A percentile compares a stretch with the other conserved stretches of the same genome.
Evolutionary conservation across 2,797 vertebrate genomes (phyloP).

Genomic region (Luscinia luscinia): DNA sequence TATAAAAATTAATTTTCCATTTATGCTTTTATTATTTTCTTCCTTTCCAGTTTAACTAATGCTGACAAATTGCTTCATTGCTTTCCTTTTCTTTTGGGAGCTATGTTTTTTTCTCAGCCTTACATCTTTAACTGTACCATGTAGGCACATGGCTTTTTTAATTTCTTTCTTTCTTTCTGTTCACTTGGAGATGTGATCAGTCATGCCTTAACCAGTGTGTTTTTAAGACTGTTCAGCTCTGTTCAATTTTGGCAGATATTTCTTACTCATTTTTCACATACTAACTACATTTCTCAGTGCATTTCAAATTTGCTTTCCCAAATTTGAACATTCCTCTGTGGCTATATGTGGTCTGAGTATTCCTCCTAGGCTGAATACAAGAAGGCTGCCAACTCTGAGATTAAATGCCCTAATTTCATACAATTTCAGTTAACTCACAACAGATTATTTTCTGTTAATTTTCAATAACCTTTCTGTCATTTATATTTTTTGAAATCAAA

Average conservation of each 20-base stretch:
- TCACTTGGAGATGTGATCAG: constrained; percentile 27
- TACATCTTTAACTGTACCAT: constrained; percentile 1
- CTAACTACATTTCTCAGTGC: not conserved
- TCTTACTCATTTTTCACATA: not conserved
- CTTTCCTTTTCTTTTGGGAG: not conserved
- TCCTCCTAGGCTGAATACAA: not conserved
- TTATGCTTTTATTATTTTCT: not conserved
- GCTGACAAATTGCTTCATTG: not conserved
- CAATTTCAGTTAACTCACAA: not conserved
- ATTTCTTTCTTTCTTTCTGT: constrained; percentile 26
- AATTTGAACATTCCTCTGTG: not conserved
- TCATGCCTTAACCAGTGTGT: constrained; percentile 11
- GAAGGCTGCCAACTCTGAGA: not conserved
- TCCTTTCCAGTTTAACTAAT: not conserved
- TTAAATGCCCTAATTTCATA: not conserved
- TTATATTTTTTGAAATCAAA: not conserved
- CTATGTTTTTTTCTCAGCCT: not conserved
- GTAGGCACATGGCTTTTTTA: constrained; percentile 4
- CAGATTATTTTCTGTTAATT: not conserved
- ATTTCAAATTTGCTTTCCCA: not conserved
- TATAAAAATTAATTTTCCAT: not conserved
- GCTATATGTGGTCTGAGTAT: not conserved
- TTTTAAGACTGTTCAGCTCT: constrained; percentile 5
- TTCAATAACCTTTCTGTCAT: not conserved
- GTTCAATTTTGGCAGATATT: constrained; percentile 8